Conservation (phyloP, 2,797 vertebrate genomes). For the Hozukius guyotensis region DNA sequence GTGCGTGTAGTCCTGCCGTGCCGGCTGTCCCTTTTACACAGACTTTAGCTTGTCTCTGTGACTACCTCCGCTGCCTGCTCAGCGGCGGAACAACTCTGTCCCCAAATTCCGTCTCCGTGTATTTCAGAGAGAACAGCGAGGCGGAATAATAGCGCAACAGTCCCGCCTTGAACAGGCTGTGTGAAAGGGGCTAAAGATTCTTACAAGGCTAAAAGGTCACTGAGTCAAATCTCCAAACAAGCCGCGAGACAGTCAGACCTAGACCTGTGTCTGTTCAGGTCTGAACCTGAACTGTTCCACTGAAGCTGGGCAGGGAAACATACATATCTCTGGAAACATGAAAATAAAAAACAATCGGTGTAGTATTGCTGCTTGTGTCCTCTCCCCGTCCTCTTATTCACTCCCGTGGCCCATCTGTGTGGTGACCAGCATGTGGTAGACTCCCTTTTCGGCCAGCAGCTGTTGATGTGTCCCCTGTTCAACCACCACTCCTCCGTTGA, state of each 20-base stretch:
- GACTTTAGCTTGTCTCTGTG: no score
- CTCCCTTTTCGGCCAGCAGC: slow-evolving; percentile 87
- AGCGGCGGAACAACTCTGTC: no score
- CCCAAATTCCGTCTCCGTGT: no score
- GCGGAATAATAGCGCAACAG: no score
- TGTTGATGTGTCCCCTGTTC: slow-evolving; percentile 94
- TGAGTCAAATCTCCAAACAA: background rate
- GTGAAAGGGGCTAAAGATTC: background rate
- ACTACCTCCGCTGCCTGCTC: no score
- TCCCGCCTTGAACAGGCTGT: no score
- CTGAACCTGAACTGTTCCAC: background rate
- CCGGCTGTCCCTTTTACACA: no score
- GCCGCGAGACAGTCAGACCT: background rate
- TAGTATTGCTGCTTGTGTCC: background rate
- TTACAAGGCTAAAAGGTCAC: background rate
- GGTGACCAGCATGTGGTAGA: slow-evolving; percentile 90
- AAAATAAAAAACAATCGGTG: background rate
- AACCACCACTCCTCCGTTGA: slow-evolving; percentile 86
- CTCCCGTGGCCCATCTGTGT: slow-evolving; percentile 77
- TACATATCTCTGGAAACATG: background rate
- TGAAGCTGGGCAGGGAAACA: background rate
- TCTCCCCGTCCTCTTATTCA: slow-evolving; percentile 15
- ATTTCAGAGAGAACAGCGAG: no score
- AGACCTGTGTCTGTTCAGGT: no score
- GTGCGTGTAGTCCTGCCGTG: no score